Percentiles rank a stretch among this genome's conserved stretches.
Conservation (phyloP, 2,888 invertebrate genomes). For the Noctuana brunneofusca region DNA sequence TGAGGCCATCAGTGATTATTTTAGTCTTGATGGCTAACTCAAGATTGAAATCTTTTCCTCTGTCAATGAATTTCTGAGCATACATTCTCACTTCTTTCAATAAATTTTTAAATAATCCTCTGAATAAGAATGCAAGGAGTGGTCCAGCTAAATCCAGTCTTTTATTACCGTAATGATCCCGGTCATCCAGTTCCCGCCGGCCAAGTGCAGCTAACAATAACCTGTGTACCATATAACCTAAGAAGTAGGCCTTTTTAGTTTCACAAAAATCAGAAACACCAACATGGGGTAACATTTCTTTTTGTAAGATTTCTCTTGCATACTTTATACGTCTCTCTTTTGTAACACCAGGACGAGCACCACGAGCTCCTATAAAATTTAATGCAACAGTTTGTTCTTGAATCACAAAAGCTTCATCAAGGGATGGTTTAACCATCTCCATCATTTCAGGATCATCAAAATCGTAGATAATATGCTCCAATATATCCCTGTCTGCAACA, state of each 20-base stretch:
- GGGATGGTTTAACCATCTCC: constrained; percentile 99
- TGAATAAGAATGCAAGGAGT: constrained; percentile 96
- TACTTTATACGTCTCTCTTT: constrained; percentile 99
- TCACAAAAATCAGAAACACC: constrained; percentile 99
- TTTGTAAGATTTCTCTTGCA: constrained; percentile 99
- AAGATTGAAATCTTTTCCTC: constrained; percentile 98
- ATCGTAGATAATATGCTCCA: constrained; percentile 99
- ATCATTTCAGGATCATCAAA: constrained; percentile 99
- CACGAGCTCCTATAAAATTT: constrained; percentile 99
- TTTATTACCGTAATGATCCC: constrained; percentile 99
- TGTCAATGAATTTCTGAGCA: constrained; percentile 99
- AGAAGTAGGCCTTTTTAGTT: constrained; percentile 99
- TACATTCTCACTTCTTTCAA: constrained; percentile 99
- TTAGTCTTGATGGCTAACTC: constrained; percentile 98
- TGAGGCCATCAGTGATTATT: constrained; percentile 98
- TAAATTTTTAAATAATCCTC: constrained; percentile 97
- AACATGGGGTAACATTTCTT: constrained; percentile 99
- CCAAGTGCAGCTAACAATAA: constrained; percentile 96
- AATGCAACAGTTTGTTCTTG: constrained; percentile 99
- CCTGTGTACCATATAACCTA: constrained; percentile 99
- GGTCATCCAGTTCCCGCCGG: constrained; percentile 98
- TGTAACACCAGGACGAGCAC: constrained; percentile 98
- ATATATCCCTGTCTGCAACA: constrained; percentile 99
- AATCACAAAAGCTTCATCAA: constrained; percentile 99
- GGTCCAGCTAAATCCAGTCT: constrained; percentile 98